Percentiles rank a stretch among this genome's conserved stretches.
Evolutionary conservation across 1,140 invertebrate genomes (phyloP).

Genomic region (Drosophila sproati): DNA sequence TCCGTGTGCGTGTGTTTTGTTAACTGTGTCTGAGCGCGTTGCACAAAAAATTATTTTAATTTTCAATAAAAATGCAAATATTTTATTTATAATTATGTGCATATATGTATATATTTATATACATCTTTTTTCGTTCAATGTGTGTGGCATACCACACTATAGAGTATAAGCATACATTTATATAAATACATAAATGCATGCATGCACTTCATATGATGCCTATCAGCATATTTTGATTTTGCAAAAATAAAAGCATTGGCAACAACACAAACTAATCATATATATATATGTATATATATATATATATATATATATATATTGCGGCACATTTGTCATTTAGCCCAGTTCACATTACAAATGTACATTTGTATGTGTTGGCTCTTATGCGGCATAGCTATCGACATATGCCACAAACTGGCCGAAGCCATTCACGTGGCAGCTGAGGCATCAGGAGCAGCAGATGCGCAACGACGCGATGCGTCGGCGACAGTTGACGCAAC

Average conservation of each 20-base stretch:
- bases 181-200: background rate
- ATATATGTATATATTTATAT: constrained; percentile 16
- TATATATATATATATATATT: constrained; percentile 2
- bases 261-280: no score
- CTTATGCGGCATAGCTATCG: background rate
- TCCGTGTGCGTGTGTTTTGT: constrained; percentile 7
- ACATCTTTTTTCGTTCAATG: constrained; percentile 12
- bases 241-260: no score
- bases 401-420: background rate
- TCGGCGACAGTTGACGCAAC: background rate
- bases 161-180: background rate
- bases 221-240: no score
- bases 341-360: constrained; percentile 4
- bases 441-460: no score
- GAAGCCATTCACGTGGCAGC: background rate
- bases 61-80: constrained; percentile 59
- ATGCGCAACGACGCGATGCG: no score
- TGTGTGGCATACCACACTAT: constrained; percentile 10
- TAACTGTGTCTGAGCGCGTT: background rate
- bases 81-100: constrained; percentile 47
- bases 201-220: background rate
- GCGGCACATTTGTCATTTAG: constrained; percentile 23
- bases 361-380: background rate
- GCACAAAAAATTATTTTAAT: constrained; percentile 50
- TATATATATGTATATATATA: background rate